phyloP scores from a whole-genome alignment of 2,797 vertebrate genomes.

The Gymnopithys bicolor region DNA sequence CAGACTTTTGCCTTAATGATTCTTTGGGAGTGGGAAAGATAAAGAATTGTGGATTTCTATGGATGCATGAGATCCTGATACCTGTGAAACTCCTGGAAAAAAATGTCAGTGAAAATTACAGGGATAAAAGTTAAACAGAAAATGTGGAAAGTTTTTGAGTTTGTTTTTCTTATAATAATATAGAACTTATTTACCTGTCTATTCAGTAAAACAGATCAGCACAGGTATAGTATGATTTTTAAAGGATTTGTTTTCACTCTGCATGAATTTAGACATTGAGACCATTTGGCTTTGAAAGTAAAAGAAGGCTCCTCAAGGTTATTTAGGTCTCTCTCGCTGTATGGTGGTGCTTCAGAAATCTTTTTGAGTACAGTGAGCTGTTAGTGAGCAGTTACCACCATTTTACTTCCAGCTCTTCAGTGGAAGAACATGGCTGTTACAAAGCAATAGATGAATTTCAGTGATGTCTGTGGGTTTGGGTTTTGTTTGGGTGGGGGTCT shows the following conservation, averaged over 20 bases:
- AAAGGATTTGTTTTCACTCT: background rate
- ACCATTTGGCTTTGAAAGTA: rapidly evolving
- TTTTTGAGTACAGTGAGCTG: background rate
- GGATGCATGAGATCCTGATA: background rate
- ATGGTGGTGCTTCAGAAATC: background rate
- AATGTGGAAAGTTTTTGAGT: background rate
- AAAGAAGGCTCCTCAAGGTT: background rate
- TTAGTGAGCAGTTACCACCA: background rate
- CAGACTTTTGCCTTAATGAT: background rate
- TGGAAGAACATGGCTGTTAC: background rate
- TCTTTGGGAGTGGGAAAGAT: background rate
- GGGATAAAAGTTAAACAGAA: background rate
- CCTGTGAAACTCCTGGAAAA: background rate
- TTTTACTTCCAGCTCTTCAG: background rate
- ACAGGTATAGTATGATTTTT: background rate
- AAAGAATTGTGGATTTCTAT: background rate
- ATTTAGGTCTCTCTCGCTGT: background rate
- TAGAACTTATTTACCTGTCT: background rate
- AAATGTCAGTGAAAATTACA: background rate
- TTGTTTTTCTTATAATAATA: background rate
- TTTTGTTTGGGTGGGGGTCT: background rate
- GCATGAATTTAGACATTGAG: background rate
- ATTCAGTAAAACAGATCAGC: background rate
- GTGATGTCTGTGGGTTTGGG: background rate
- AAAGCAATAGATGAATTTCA: background rate